Evolutionary conservation across 2,888 invertebrate genomes (phyloP).

Genomic region (Dicycla oo): DNA sequence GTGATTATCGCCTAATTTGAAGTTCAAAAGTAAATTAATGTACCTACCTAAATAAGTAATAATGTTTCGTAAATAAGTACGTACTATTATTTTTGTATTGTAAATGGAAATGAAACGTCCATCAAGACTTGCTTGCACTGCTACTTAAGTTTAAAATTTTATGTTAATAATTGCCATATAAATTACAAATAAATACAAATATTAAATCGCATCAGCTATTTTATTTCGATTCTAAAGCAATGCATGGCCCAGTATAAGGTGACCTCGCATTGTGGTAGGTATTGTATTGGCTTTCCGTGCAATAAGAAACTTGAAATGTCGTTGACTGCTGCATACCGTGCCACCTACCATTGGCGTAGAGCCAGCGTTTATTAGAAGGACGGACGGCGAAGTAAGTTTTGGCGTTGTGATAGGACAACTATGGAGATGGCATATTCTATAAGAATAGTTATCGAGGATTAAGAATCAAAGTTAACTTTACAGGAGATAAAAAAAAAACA

Average conservation of each 20-base stretch:
- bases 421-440: no score
- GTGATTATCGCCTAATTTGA: background rate
- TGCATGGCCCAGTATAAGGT: background rate
- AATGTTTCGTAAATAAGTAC: background rate
- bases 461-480: no score
- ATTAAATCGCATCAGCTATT: background rate
- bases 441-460: no score
- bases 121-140: slow-evolving; percentile 4
- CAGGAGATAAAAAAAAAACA: no score
- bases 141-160: slow-evolving; percentile 31
- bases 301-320: no score
- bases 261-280: no score
- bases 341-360: no score
- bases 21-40: background rate
- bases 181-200: slow-evolving; percentile 29
- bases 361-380: no score
- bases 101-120: slow-evolving; percentile 2
- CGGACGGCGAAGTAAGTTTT: no score
- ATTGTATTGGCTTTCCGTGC: no score
- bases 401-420: no score
- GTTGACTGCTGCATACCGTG: no score
- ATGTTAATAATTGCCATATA: slow-evolving; percentile 17
- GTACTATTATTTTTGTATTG: slow-evolving; percentile 15
- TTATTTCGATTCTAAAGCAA: slow-evolving; percentile 15
- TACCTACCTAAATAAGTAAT: background rate